Evolutionary conservation across 1,140 invertebrate genomes (phyloP), one percentile per base, ranked within the genome.

Genomic region (Rhagoletis pomonella): DNA sequence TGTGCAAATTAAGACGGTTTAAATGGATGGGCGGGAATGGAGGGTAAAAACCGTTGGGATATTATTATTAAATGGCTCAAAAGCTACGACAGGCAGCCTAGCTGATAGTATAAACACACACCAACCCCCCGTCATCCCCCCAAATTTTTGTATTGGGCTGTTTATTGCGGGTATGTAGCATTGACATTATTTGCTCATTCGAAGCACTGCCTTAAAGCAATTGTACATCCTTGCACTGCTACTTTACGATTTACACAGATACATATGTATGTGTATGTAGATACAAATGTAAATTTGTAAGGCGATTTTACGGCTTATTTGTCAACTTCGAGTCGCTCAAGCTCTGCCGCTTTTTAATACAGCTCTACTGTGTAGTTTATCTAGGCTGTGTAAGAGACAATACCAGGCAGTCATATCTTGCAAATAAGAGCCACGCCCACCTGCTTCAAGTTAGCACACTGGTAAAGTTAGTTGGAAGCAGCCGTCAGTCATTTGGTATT

Each of bases 1-100:
- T 62, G 62, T 86, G 84, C 39, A 86, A 86, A 86, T 86, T 64
- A 86, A 86, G 59, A 86, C 58, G 29, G 58, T 59, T 86, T 86
- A 62, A 55, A 64, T 62, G 58, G 84, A 64, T 62, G 58, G 84
- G n/a, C n/a, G n/a, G n/a, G n/a, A n/a, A n/a, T n/a, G n/a, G n/a
- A n/a, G n/a, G n/a, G n/a, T n/a, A n/a, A n/a, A n/a, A n/a, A n/a
- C n/a, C n/a, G n/a, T n/a, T n/a, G n/a, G n/a, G n/a, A n/a, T n/a
- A n/a, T n/a, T n/a, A n/a, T n/a, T n/a, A n/a, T n/a, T n/a, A n/a
- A n/a, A 64, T 62, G 58, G 84, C 44, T 86, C 47, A 81, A 29
- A 44, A 81, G 14, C 17, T n/a, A 81, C 47, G 10, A 62, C 47
- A 19, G 50, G 10, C 12, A 73, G 55, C 44, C n/a, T 7, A 81